phyloP scores from a whole-genome alignment of 2,888 invertebrate species.

The Melolontha melolontha region DNA sequence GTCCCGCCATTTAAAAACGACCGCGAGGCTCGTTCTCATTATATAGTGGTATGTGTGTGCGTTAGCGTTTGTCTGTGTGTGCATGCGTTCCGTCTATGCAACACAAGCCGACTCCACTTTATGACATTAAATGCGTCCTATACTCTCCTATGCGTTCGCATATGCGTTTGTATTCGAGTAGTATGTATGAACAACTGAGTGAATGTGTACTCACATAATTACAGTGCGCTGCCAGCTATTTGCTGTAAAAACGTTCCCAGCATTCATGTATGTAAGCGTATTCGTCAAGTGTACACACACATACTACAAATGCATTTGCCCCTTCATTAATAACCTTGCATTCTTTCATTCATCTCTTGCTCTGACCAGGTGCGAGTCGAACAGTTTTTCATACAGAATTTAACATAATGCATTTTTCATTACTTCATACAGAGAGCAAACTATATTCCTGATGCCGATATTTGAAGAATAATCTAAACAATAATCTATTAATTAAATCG shows the following conservation, averaged over 20 bases:
- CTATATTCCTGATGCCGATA: too few species aligned
- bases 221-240: conserved; percentile 13
- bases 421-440: too few species aligned
- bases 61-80: neutral
- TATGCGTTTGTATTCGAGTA: neutral
- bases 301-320: neutral
- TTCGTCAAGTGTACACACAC: neutral
- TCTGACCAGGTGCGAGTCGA: conserved; percentile 20
- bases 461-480: too few species aligned
- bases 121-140: conserved; percentile 1
- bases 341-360: conserved; percentile 27
- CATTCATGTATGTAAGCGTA: neutral
- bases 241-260: conserved; percentile 10
- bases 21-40: neutral
- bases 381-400: too few species aligned
- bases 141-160: neutral
- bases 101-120: conserved; percentile 5
- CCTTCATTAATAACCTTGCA: conserved; percentile 24
- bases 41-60: neutral
- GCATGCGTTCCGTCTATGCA: neutral
- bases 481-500: too few species aligned
- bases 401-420: too few species aligned
- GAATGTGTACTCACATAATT: conserved; percentile 17
- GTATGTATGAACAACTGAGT: too few species aligned
- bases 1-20: conserved; percentile 10